Conservation (phyloP, 2,888 invertebrate species). For the Ophion ventricosus region DNA sequence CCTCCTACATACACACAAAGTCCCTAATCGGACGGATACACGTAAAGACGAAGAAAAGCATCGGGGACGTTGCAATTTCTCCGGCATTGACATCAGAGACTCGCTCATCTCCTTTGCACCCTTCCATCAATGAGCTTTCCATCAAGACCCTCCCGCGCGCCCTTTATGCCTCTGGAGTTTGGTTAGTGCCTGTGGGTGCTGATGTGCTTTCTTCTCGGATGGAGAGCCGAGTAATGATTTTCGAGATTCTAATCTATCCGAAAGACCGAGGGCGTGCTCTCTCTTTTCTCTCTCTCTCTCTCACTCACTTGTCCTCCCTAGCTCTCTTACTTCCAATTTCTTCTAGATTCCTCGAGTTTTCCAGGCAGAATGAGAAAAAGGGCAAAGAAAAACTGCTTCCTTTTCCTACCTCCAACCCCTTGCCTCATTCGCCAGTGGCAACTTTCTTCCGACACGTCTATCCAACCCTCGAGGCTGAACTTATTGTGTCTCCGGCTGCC, state of each 20-base stretch:
- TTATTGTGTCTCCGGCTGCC: slow-evolving; percentile 54
- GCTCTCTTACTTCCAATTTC: slow-evolving; percentile 49
- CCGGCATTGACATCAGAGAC: slow-evolving; percentile 54
- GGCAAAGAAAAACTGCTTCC: slow-evolving; percentile 51
- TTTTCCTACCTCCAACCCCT: slow-evolving; percentile 10
- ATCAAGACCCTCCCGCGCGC: slow-evolving; percentile 50
- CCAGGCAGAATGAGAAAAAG: slow-evolving; percentile 44
- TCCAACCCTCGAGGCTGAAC: slow-evolving; percentile 60
- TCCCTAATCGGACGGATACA: slow-evolving; percentile 21
- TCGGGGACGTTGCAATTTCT: slow-evolving; percentile 68
- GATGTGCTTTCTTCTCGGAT: slow-evolving; percentile 52
- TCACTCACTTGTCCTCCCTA: slow-evolving; percentile 5
- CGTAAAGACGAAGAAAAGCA: slow-evolving; percentile 35
- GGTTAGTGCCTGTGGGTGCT: slow-evolving; percentile 38
- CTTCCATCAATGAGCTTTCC: slow-evolving; percentile 25
- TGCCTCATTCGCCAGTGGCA: slow-evolving; percentile 36
- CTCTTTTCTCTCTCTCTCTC: slow-evolving; percentile 21
- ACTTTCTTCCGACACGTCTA: slow-evolving; percentile 60
- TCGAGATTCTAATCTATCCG: slow-evolving; percentile 79
- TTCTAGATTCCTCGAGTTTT: slow-evolving; percentile 53
- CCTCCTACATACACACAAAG: slow-evolving; percentile 17
- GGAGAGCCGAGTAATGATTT: slow-evolving; percentile 76
- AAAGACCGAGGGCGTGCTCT: slow-evolving; percentile 64
- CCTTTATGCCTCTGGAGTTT: slow-evolving; percentile 36
- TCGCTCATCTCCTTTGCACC: slow-evolving; percentile 41